Base-by-base conservation (phyloP, 1,140 invertebrate genomes). In the Procambarus clarkii region DNA sequence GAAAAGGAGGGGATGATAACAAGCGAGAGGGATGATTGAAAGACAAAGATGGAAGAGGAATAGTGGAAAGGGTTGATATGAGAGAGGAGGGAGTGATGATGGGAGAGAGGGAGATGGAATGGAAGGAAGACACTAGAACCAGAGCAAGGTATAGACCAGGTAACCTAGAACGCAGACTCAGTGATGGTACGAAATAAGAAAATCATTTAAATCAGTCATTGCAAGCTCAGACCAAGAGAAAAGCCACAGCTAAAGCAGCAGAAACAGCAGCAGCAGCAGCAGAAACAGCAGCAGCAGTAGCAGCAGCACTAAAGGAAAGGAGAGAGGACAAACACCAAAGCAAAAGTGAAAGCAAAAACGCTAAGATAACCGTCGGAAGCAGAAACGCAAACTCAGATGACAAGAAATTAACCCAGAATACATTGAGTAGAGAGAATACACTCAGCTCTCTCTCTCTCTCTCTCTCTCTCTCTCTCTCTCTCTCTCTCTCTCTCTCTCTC, bases 291-390 rank as follows among this genome's bases (percentile, higher is more conserved):
- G n/a, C n/a, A n/a, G n/a, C n/a, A n/a, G n/a, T n/a, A n/a, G n/a
- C n/a, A n/a, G n/a, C n/a, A n/a, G n/a, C n/a, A n/a, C n/a, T n/a
- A n/a, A n/a, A n/a, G n/a, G n/a, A n/a, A n/a, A n/a, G 48, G 46
- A 69, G 64, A 58, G 64, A 54, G 64, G n/a, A n/a, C n/a, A n/a
- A n/a, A n/a, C n/a, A n/a, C n/a, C 69, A 86, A 21, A 34, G 69
- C 24, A 9, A 54, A 46, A 34, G 44, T 3, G 24, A 15, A 24
- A 76, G 69, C n/a, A 54, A 34, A 74, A 3, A 46, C 1, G 18
- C n/a, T 5, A 34, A 24, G 21, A 48, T 24, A 15, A 24, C n/a
- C 11, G 34, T 34, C 21, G 64, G 24, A 79, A 11, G 34, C 45
- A 50, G 44, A 60, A 34, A 79, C 44, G 58, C 21, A 85, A 71